Conservation (phyloP, 2,113 vertebrate species). For the Cnemophilus loriae region DNA sequence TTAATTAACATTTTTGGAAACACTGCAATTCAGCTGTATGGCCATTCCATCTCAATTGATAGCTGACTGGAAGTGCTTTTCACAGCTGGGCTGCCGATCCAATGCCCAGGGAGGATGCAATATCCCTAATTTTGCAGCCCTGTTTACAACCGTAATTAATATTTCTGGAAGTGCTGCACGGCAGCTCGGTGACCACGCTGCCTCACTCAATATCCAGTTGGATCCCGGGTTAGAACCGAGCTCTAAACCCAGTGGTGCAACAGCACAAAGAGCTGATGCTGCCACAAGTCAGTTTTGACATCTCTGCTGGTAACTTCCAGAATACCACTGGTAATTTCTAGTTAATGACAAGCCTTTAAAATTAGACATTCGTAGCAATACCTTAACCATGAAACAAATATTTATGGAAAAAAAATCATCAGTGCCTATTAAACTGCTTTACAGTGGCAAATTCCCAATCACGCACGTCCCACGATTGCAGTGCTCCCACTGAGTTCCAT, state of each 20-base stretch:
- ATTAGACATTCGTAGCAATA: neutral
- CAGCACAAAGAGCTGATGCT: neutral
- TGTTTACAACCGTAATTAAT: slow-evolving; percentile 67
- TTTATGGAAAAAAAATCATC: neutral
- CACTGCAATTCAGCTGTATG: slow-evolving; percentile 64
- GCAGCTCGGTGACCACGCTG: neutral
- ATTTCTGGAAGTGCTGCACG: slow-evolving; percentile 54
- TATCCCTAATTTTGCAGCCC: slow-evolving; percentile 34
- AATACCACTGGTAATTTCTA: neutral
- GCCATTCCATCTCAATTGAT: slow-evolving; percentile 66
- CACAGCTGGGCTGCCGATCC: slow-evolving; percentile 69
- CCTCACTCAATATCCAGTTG: neutral
- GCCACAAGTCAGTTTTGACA: neutral
- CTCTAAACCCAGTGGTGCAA: neutral
- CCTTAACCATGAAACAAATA: neutral
- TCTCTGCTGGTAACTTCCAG: neutral
- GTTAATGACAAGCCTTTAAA: neutral
- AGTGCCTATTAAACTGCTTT: neutral
- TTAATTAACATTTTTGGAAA: slow-evolving; percentile 72
- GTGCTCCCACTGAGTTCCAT: rapidly evolving
- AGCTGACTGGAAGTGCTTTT: slow-evolving; percentile 68
- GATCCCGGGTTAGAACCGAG: neutral
- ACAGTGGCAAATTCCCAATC: neutral
- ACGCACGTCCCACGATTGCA: neutral
- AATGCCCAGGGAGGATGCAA: slow-evolving; percentile 60